Evolutionary conservation across 2,888 invertebrate genomes (phyloP), one percentile per base, ranked within the genome.

Genomic region (Lasioglossum figueresi): DNA sequence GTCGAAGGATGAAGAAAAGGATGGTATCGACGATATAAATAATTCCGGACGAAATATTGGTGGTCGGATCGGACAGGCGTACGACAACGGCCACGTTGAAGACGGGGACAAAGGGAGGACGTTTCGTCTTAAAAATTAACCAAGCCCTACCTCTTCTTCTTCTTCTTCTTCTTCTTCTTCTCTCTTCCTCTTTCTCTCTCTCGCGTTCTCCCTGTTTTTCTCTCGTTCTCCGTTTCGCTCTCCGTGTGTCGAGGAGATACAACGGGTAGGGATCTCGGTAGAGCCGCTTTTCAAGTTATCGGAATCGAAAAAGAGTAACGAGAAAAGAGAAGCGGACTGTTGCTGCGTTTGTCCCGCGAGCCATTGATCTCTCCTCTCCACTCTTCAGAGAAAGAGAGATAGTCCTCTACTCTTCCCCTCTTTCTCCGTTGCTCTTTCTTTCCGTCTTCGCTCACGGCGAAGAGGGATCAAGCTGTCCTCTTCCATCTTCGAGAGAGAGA

Each of bases 321-420:
- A 59, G 66, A 66, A 66, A 68, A 34, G 70, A 48, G 71, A 76
- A 68, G 37, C 52, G 82, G 77, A 77, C 82, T 76, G 70, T 37
- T 74, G 68, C 80, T 66, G 34, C 66, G 66, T 83, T 86, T 85
- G 83, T 83, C 83, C 76, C 59, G 59, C 59, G 23, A 86, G 87
- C 83, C 86, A 87, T 86, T 87, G 87, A 85, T 87, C 86, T 84
- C 84, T 84, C 84, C 76, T 56, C 52, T 73, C 59, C 23, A 16
- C 34, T 71, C 74, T 4, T 52, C n/a, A 52, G 34, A 76, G 80
- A 75, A 77, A 52, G 19, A 52, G 48, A 48, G 73, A 63, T 76
- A 70, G 56, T 8, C 56, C n/a, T 56, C 56, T 56, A 43, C 52
- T 56, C 52, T 5, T 10, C n/a, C 56, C 12, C 56, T 56, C n/a